Evolutionary conservation across 2,113 vertebrate species (phyloP).

Genomic region (Heterochromis multidens): DNA sequence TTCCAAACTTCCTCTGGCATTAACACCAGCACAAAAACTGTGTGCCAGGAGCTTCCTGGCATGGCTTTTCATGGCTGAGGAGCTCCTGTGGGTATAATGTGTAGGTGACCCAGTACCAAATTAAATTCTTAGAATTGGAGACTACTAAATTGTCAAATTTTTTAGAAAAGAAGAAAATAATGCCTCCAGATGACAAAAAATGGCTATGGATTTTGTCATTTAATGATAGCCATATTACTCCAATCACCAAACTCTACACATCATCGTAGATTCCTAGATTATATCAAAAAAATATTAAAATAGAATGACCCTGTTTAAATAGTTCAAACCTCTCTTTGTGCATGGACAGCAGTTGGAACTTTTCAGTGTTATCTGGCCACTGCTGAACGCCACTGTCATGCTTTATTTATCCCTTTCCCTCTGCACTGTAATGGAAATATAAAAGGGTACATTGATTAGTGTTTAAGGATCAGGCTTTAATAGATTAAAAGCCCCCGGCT

Average conservation of each 20-base stretch:
- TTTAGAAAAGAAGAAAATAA: background rate
- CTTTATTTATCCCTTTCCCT: conserved; percentile 74
- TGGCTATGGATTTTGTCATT: too few relatives aligned
- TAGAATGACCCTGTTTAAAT: background rate
- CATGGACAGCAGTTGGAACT: background rate
- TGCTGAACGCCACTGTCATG: conserved; percentile 48
- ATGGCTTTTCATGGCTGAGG: background rate
- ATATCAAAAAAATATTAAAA: background rate
- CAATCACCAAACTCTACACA: background rate
- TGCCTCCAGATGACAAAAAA: too few relatives aligned
- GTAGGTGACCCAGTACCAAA: background rate
- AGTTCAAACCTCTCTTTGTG: background rate
- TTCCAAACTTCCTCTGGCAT: background rate
- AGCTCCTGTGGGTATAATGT: background rate
- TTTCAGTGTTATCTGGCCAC: conserved; percentile 11
- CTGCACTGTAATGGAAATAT: conserved; percentile 76
- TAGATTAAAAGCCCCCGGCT: conserved; percentile 77
- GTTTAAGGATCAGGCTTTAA: conserved; percentile 76
- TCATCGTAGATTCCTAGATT: background rate
- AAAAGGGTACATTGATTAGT: conserved; percentile 79
- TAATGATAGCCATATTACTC: background rate
- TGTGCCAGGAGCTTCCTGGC: background rate
- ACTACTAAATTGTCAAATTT: background rate
- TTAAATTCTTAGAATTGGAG: background rate
- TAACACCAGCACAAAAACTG: background rate